Percentiles rank a stretch among this genome's conserved stretches.
Conservation (phyloP, 2,888 invertebrate species). For the Philhelius pedissequus region DNA sequence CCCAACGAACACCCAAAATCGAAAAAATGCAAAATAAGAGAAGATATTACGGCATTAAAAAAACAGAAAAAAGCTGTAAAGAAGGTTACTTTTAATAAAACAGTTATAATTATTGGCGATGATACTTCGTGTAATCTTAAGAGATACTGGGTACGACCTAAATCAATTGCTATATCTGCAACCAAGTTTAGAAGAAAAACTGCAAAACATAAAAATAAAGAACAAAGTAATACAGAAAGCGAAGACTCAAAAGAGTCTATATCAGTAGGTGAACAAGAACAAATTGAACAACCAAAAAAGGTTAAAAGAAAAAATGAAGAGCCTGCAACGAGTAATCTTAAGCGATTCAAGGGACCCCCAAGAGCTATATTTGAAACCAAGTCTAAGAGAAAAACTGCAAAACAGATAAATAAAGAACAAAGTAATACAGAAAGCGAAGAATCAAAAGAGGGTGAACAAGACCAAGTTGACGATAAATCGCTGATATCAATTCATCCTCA, state of each 20-base stretch:
- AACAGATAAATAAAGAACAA: no score
- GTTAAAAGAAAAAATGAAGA: no score
- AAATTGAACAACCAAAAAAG: no score
- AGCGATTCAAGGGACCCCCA: no score
- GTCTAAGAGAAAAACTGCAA: no score
- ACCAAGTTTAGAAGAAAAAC: neutral
- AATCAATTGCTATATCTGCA: no score
- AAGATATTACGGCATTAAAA: neutral
- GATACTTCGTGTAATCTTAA: neutral
- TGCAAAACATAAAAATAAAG: neutral
- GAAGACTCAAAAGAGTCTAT: neutral
- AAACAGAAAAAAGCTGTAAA: neutral
- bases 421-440: no score
- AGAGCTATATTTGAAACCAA: no score
- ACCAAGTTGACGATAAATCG: neutral
- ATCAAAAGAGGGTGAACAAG: no score
- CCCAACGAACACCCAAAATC: neutral
- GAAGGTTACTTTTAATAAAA: neutral
- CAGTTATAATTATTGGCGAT: neutral
- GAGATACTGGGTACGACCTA: neutral
- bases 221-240: neutral
- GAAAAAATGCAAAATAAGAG: neutral
- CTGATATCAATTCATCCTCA: neutral
- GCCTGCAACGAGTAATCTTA: no score
- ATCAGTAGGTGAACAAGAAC: neutral